Base-by-base conservation (phyloP, 2,888 invertebrate genomes). In the Stictocephala bisonia region DNA sequence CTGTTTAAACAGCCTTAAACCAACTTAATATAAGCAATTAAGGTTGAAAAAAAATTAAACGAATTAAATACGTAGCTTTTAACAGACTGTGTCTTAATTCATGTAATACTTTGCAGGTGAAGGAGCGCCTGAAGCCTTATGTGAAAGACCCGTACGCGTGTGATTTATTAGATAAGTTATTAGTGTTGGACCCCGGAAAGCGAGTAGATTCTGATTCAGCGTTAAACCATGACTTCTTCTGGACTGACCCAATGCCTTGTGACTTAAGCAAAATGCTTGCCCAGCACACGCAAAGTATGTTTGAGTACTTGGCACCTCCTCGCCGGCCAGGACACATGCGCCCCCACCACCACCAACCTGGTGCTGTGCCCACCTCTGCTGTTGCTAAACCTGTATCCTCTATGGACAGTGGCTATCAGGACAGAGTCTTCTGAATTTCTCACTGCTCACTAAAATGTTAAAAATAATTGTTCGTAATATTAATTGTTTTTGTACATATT, bases 141-240 rank as follows among this genome's bases (percentile, higher is more conserved):
- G 93, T 98, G 0, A 94, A 95, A 82, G 96, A 97, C 83, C 90
- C 93, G 0, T 93, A 93, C 79, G 99, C 96, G 0, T 93, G 98
- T 81, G 97, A 98, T 83, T 86, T 99, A 13, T 84, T 99, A 0
- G 99, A 99, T 82, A 95, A 94, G 82, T 85, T 99, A 20, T 85
- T 99, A 51, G 93, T 94, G 7, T 84, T 99, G 60, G 97, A 99
- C 84, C 99, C 99, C 0, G 89, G 91, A 0, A 95, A 95, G 83
- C 86, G 96, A 74, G 88, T 86, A 71, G 96, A 97, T 82, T 92
- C 96, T 0, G 97, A 99, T 83, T 92, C 93, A 0, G 97, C 98
- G 0, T 84, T 99, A 0, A 96, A 97, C 85, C 98, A 99, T 82
- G 96, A 97, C 83, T 99, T 99, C 86, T 99, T 99, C 86, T 99